Percentiles rank a stretch among this genome's conserved stretches.
Conservation (phyloP, 2,888 invertebrate species). For the Ormyrus thymus region DNA sequence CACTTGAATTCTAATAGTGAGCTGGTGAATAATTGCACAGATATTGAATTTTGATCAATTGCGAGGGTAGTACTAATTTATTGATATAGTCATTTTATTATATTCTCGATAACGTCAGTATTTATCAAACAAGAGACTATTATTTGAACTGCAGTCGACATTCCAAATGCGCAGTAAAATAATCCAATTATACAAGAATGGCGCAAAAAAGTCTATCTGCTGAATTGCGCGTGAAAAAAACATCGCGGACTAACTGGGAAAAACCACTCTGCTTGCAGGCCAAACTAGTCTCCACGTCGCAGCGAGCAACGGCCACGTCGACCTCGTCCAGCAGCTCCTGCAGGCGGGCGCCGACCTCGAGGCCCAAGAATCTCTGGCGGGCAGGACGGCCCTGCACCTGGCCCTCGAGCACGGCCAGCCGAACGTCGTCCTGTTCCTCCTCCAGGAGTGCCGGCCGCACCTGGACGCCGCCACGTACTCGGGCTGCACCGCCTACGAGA, state of each 20-base stretch:
- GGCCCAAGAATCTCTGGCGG: constrained; percentile 85
- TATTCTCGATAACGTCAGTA: no score
- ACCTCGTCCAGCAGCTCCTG: constrained; percentile 84
- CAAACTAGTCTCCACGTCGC: constrained; percentile 92
- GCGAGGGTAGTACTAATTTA: no score
- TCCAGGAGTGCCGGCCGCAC: constrained; percentile 80
- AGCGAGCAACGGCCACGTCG: constrained; percentile 83
- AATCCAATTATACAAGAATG: no score
- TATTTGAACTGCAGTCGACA: no score
- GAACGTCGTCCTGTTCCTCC: constrained; percentile 79
- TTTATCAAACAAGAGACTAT: no score
- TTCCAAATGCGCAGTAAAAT: no score
- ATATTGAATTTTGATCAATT: no score
- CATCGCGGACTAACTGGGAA: background rate
- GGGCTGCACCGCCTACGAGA: constrained; percentile 82
- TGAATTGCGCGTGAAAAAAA: background rate
- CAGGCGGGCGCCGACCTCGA: constrained; percentile 90
- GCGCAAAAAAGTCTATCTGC: background rate
- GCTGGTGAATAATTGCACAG: no score
- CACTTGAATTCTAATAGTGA: no score
- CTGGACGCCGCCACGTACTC: constrained; percentile 81
- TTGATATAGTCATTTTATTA: no score
- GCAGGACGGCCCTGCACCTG: constrained; percentile 87
- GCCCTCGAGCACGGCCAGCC: constrained; percentile 83
- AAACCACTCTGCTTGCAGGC: constrained; percentile 77